A percentile compares a stretch with the other conserved stretches of the same genome.
Conservation (phyloP, 2,797 vertebrate genomes). For the Onychomys torridus region DNA sequence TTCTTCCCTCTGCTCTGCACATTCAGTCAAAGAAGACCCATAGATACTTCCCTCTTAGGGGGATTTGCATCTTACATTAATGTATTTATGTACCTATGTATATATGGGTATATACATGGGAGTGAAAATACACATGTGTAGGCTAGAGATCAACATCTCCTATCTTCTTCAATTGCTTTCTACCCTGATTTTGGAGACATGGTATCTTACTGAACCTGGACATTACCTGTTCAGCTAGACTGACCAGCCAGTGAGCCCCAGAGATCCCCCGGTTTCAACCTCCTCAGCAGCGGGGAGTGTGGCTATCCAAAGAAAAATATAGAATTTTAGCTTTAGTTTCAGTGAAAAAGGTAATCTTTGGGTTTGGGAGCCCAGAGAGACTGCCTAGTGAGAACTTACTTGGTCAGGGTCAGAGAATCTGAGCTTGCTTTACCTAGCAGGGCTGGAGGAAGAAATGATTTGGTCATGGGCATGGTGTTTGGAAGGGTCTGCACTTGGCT, state of each 20-base stretch:
- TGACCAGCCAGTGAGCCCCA: background rate
- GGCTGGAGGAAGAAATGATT: too few species aligned
- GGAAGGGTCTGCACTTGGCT: too few species aligned
- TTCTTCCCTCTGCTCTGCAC: background rate
- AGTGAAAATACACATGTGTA: background rate
- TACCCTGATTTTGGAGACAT: background rate
- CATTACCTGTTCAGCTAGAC: background rate
- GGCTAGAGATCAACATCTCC: background rate
- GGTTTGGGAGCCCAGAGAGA: too few species aligned
- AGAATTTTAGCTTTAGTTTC: slow-evolving; percentile 5
- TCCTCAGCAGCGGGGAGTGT: background rate
- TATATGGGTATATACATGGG: background rate
- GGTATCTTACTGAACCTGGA: background rate
- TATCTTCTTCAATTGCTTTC: background rate
- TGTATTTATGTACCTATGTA: background rate
- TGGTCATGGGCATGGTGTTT: too few species aligned
- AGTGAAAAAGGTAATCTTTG: background rate
- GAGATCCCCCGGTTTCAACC: background rate
- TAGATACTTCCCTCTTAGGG: background rate
- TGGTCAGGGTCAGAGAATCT: too few species aligned
- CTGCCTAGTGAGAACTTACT: too few species aligned
- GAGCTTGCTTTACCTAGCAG: too few species aligned
- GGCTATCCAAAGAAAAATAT: background rate
- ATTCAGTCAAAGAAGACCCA: background rate
- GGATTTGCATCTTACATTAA: background rate